phyloP scores from a whole-genome alignment of 2,888 invertebrate species.

The Rotaria socialis region DNA sequence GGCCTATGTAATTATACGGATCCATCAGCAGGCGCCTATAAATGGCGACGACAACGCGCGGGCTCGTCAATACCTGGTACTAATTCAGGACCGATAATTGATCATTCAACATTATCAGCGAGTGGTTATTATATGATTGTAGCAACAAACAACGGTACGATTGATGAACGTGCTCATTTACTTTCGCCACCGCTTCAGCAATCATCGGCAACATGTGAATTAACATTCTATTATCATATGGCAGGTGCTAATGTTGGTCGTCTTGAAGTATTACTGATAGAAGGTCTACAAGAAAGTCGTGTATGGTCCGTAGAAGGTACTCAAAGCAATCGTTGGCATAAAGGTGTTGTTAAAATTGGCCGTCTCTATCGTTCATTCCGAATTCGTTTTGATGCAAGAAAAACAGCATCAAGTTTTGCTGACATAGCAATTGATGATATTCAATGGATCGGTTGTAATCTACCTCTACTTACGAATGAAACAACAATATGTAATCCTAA shows the following conservation, averaged over 20 bases:
- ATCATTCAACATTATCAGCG: slow-evolving; percentile 38
- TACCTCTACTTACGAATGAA: slow-evolving; percentile 27
- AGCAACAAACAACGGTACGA: slow-evolving; percentile 31
- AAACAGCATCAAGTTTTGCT: slow-evolving; percentile 23
- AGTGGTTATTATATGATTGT: slow-evolving; percentile 44
- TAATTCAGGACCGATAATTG: slow-evolving; percentile 37
- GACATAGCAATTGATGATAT: slow-evolving; percentile 54
- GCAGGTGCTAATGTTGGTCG: slow-evolving; percentile 25
- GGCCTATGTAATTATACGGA: slow-evolving; percentile 38
- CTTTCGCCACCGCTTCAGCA: slow-evolving; percentile 37
- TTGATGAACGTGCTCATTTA: slow-evolving; percentile 39
- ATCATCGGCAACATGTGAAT: slow-evolving; percentile 45
- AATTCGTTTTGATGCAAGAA: slow-evolving; percentile 38
- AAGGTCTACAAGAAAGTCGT: slow-evolving; percentile 16
- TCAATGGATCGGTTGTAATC: slow-evolving; percentile 48
- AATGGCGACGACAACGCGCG: slow-evolving; percentile 41
- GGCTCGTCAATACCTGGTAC: background rate
- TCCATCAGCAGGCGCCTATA: slow-evolving; percentile 37
- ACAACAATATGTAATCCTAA: background rate
- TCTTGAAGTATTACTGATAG: slow-evolving; percentile 39
- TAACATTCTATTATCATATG: slow-evolving; percentile 41
- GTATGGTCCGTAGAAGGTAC: slow-evolving; percentile 50
- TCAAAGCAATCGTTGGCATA: slow-evolving; percentile 51
- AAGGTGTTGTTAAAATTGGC: slow-evolving; percentile 48
- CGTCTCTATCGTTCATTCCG: slow-evolving; percentile 29